Base-by-base conservation (phyloP, 64 coral and sea anemone species). In the Montipora cactus region DNA sequence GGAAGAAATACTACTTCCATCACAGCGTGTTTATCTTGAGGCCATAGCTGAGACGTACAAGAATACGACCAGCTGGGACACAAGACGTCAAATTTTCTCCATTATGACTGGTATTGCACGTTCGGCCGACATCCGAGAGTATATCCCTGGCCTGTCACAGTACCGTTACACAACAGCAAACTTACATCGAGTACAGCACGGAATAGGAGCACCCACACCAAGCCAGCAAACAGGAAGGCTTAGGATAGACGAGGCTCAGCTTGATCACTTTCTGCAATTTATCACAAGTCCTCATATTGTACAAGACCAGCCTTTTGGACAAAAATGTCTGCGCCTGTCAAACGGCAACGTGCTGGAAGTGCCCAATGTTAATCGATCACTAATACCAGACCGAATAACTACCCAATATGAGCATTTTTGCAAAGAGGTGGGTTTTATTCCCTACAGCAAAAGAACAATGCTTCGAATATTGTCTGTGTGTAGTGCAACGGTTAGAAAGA, bases 181-280 rank as follows among this genome's bases (percentile, higher is more conserved):
- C 64, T 10, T 87, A 49, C 81, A 87, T 67, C 55, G 73, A 11
- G 81, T 93, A 68, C 91, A 87, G 18, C 46, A 87, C 73, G 81
- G 91, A 7, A 69, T 67, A 93, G 91, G 28, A 19, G 79, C 81
- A 22, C 57, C 59, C 19, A 73, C 87, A 16, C 57, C 74, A 14
- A 69, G 15, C 3, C 53, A 70, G 44, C 81, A 61, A 78, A 5
- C 66, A 77, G 91, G 4, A 47, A 81, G 90, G 70, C 20, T 92
- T 12, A 50, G 25, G 19, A 52, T 92, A 48, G 80, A 92, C 59
- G 59, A 64, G 59, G 12, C 59, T 7, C 59, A 91, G 19, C 79
- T 91, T 75, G 90, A 83, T n/a, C 90, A 83, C 44, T 91, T 91
- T 90, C 48, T 91, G 74, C 79, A 91, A 11, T 91, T 91, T 49